Evolutionary conservation across 2,797 vertebrate genomes (phyloP), one percentile per base, ranked within the genome.

Genomic region (Xenopus petersii): DNA sequence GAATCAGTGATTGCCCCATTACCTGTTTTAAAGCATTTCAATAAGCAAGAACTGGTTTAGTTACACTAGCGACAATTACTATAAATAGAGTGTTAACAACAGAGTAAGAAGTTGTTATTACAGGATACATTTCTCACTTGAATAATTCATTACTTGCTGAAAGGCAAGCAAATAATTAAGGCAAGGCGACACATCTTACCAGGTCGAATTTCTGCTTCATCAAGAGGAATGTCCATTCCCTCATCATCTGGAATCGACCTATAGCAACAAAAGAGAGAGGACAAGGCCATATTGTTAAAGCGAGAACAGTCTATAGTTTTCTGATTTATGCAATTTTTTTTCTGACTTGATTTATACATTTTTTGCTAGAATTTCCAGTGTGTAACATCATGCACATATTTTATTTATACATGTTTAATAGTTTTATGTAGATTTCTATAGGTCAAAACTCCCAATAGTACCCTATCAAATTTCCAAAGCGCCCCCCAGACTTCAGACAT

Each of bases 141-240:
- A 80, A 83, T 82, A 88, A 84, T 69, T 76, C 80, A 80, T 80
- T 17, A 0, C 0, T 49, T 62, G 60, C 33, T 15, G 33, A 67
- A 48, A 33, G 75, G 78, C 55, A 77, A 1, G 47, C 1, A 17
- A 2, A 48, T 42, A 75, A 74, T 70, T 80, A 81, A 83, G 33
- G 1, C 83, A 12, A 33, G 81, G 84, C 80, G 24, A 13, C 0
- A 80, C 76, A 30, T 80, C 87, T 89, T 82, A 97, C 96, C 96
- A 24, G 92, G 26, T 93, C 87, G 88, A 92, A 30, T 88, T 93
- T 95, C 94, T 68, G 83, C 30, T 79, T 88, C 86, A 80, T 90
- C 87, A 81, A 88, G 86, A 60, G 87, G 77, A 80, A 89, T 80
- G 62, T 88, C 93, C 92, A 94, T 96, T 81, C 91, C 88, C 81